Evolutionary conservation across 2,888 invertebrate species (phyloP).

Genomic region (Parnassius glacialis): DNA sequence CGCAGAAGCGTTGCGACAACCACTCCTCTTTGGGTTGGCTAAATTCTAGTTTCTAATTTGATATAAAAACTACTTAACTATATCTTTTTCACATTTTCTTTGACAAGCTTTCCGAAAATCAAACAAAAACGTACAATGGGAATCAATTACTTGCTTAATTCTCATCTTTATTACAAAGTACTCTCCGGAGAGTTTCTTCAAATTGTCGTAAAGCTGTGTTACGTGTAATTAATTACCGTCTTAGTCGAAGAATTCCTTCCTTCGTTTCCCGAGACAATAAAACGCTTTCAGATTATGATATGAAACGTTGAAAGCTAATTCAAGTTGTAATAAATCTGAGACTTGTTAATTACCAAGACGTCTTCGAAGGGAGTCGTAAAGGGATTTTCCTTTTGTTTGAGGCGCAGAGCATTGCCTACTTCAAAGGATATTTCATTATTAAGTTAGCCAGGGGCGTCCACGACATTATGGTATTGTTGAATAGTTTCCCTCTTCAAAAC

Average conservation of each 20-base stretch:
- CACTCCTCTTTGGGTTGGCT: no score
- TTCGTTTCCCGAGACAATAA: slow-evolving; percentile 54
- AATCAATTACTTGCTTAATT: slow-evolving; percentile 47
- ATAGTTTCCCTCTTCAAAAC: slow-evolving; percentile 43
- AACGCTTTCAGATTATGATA: slow-evolving; percentile 72
- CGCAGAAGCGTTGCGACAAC: no score
- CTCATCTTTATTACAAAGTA: slow-evolving; percentile 48
- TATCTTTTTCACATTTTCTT: neutral
- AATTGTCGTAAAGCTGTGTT: slow-evolving; percentile 56
- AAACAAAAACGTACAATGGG: slow-evolving; percentile 41
- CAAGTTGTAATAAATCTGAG: slow-evolving; percentile 68
- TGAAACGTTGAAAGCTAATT: slow-evolving; percentile 73
- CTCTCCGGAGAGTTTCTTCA: slow-evolving; percentile 46
- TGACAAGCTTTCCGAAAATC: slow-evolving; percentile 18
- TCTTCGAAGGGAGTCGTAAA: slow-evolving; percentile 55
- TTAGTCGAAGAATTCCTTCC: slow-evolving; percentile 38
- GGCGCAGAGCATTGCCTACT: slow-evolving; percentile 47
- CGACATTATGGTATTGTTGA: slow-evolving; percentile 43
- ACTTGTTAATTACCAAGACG: slow-evolving; percentile 68
- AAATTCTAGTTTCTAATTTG: no score
- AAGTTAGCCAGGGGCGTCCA: slow-evolving; percentile 44
- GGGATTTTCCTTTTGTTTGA: slow-evolving; percentile 57
- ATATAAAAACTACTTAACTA: no score
- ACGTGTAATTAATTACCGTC: slow-evolving; percentile 65
- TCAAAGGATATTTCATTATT: slow-evolving; percentile 59